phyloP scores from a whole-genome alignment of 2,797 vertebrate genomes.

The Apodemus agrarius region DNA sequence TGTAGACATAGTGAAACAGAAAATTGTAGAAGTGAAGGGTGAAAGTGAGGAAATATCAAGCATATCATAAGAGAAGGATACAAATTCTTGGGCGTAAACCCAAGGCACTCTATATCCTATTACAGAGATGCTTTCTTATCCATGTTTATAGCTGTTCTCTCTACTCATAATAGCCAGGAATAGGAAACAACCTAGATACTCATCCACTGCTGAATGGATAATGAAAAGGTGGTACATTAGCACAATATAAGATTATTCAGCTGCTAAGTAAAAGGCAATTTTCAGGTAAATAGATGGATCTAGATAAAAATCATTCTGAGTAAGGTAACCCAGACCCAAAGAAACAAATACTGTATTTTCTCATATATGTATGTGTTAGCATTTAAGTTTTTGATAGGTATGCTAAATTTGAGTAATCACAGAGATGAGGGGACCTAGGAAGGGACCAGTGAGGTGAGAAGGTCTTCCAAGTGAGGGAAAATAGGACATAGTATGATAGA shows the following conservation, averaged over 20 bases:
- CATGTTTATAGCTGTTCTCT: neutral
- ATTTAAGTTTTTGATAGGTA: neutral
- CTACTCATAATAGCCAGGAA: neutral
- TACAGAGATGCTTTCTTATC: neutral
- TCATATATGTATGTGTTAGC: neutral
- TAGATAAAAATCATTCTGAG: neutral
- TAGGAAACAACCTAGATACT: neutral
- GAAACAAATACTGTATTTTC: neutral
- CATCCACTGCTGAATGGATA: neutral
- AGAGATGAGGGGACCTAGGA: neutral
- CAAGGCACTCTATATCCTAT: neutral
- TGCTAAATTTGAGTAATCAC: neutral
- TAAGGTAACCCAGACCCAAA: neutral
- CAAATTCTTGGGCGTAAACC: neutral
- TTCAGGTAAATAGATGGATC: neutral
- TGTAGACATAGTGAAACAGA: neutral
- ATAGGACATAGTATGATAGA: neutral
- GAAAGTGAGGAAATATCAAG: neutral
- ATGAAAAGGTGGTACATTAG: neutral
- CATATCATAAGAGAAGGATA: neutral
- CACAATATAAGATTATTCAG: neutral
- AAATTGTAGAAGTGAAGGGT: slow-evolving; percentile 33
- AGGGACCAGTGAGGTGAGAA: neutral
- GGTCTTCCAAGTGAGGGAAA: neutral
- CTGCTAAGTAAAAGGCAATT: neutral